Evolutionary conservation across 2,113 vertebrate genomes (phyloP).

Genomic region (Colinus virginianus): DNA sequence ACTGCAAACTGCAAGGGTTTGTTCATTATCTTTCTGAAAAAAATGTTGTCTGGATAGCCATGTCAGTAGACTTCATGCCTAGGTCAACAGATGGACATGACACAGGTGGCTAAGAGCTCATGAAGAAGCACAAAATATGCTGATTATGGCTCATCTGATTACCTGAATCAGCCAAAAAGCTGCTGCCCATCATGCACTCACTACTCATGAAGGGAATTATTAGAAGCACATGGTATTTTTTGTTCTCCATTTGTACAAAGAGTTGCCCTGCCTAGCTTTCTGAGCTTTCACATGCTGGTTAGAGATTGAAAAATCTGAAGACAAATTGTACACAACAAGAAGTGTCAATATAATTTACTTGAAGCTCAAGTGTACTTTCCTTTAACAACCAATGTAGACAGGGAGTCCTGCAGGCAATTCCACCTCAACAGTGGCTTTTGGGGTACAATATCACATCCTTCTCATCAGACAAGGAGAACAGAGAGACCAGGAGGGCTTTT

Average conservation of each 20-base stretch:
- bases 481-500: not conserved
- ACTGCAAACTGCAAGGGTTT: not conserved
- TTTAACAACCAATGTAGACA: not conserved
- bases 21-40: not conserved
- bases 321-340: not conserved
- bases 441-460: fast-evolving
- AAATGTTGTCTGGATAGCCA: fast-evolving
- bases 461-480: fast-evolving
- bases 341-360: not conserved
- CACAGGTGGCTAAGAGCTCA: not conserved
- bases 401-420: not conserved
- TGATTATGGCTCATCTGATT: not conserved
- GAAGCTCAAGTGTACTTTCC: not conserved
- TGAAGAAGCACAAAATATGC: not conserved
- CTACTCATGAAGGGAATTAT: not conserved
- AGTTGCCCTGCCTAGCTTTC: not conserved
- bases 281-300: not conserved
- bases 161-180: not conserved
- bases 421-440: not conserved
- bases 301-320: not conserved
- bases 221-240: not conserved
- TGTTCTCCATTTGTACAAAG: not conserved
- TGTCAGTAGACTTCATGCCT: not conserved
- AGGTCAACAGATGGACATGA: not conserved
- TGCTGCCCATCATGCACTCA: not conserved